phyloP scores from a whole-genome alignment of 2,888 invertebrate genomes.

The Frankliniella intonsa region DNA sequence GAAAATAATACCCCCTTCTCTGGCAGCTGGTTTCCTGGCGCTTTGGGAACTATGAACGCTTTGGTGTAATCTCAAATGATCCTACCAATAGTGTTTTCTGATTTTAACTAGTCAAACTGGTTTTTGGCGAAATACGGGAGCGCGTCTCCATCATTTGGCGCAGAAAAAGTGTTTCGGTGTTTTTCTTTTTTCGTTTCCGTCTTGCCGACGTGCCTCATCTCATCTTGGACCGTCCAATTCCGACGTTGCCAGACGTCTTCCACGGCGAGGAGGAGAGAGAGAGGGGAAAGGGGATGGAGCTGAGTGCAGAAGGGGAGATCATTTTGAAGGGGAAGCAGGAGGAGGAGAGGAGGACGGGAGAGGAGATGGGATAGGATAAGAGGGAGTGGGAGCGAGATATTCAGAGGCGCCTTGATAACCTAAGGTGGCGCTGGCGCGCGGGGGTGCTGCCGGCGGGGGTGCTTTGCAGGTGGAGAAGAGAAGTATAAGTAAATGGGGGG shows the following conservation, averaged over 20 bases:
- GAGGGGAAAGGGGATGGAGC: not conserved
- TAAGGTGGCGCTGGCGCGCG: not conserved
- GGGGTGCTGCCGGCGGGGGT: not conserved
- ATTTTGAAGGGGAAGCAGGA: not conserved
- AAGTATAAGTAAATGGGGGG: slow-evolving; percentile 24
- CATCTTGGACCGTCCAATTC: not conserved
- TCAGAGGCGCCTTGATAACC: slow-evolving; percentile 3
- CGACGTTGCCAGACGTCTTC: slow-evolving; percentile 3
- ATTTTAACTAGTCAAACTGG: no score
- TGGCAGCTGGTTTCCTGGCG: no score
- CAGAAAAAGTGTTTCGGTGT: no score
- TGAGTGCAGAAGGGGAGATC: not conserved
- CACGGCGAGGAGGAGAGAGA: no score
- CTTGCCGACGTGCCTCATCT: no score
- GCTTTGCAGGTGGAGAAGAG: not conserved
- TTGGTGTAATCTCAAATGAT: no score
- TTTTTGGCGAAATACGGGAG: no score
- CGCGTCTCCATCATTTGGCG: no score
- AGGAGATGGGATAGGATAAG: not conserved
- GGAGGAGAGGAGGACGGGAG: not conserved
- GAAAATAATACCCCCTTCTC: no score
- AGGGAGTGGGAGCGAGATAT: not conserved
- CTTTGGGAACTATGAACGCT: no score
- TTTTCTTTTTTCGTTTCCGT: no score
- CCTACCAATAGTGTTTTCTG: no score